Base-by-base conservation (phyloP, 2,797 vertebrate genomes). In the Lagodon rhomboides region DNA sequence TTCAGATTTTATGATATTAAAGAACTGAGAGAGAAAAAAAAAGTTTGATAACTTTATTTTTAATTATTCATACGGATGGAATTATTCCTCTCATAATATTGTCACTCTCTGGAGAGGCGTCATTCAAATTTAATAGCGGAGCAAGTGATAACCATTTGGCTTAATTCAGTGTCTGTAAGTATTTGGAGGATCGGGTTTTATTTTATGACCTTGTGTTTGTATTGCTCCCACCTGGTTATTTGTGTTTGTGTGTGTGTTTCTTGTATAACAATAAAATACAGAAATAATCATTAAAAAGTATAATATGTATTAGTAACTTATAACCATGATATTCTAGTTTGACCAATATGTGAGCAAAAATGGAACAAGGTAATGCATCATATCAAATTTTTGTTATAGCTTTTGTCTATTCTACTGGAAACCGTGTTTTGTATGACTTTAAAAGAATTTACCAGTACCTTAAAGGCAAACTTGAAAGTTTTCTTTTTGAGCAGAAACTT, bases 31-130 rank as follows among this genome's bases (percentile, higher is more conserved):
- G 25, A 50, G 34, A 13, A 34, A 79, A 80, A 79, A 80, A 79
- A 83, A 91, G 77, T 90, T 91, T 82, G 87, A 85, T 83, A 92
- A 91, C 84, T 91, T 90, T 86, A 69, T 83, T 85, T 87, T 93
- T 77, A 93, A 95, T 95, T 89, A 94, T 95, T 92, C 86, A 94
- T 91, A 78, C 12, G 44, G 66, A 89, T 84, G 77, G 81, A 92
- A 92, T 92, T 85, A 94, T 93, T 92, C 84, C 79, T 90, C 87
- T 89, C 88, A 89, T 94, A 90, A 93, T 90, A 85, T 85, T 89
- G 87, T 88, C 84, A 65, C 75, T 89, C 89, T 90, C 90, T 78
- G 65, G 91, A 91, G 89, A 80, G 82, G 70, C 82, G 64, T 88
- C 89, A 91, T 94, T 85, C 63, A 91, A 89, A 89, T 93, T 91